phyloP scores from a whole-genome alignment of 2,888 invertebrate genomes.

The Dioctria linearis region DNA sequence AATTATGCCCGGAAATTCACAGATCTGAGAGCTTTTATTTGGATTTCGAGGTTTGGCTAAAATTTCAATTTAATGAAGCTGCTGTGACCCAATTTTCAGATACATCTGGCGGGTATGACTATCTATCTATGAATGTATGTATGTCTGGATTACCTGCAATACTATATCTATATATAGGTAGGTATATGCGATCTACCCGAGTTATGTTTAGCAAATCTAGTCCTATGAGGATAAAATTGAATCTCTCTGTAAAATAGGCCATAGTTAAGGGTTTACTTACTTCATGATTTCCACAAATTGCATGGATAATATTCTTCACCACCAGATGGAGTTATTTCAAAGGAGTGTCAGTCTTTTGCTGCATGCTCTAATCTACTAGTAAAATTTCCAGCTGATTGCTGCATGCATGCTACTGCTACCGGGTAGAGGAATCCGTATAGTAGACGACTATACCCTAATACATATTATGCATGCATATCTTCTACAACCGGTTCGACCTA shows the following conservation, averaged over 20 bases:
- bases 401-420: constrained; percentile 3
- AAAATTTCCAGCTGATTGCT: constrained; percentile 36
- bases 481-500: constrained; percentile 37
- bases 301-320: constrained; percentile 23
- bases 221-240: constrained; percentile 10
- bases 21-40: constrained; percentile 41
- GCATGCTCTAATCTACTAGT: constrained; percentile 2
- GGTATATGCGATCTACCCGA: neutral
- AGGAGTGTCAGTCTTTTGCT: neutral
- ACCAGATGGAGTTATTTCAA: neutral
- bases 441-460: neutral
- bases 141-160: neutral
- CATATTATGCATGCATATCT: neutral
- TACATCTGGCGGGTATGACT: no score
- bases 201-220: neutral
- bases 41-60: constrained; percentile 33
- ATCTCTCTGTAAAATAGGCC: constrained; percentile 29
- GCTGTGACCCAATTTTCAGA: constrained; percentile 26
- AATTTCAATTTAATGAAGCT: constrained; percentile 37
- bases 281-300: constrained; percentile 29
- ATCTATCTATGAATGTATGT: neutral
- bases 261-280: constrained; percentile 21
- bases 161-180: neutral
- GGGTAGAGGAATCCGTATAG: constrained; percentile 5
- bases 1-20: constrained; percentile 35